Percentiles rank a stretch among this genome's conserved stretches.
Conservation (phyloP, 2,888 invertebrate species). For the Aleiodes alternator region DNA sequence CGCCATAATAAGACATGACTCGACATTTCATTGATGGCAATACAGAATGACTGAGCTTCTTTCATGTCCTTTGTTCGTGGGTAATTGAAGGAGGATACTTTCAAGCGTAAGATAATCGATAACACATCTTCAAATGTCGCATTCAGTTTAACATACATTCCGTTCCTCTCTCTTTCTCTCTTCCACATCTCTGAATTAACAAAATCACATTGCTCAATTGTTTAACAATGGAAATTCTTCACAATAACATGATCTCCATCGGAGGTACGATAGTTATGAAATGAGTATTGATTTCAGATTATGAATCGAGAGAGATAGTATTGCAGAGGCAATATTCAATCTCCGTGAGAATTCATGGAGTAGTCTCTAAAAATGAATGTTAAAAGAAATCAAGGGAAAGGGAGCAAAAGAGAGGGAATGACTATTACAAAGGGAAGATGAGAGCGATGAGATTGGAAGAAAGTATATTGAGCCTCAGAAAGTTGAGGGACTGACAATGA, state of each 20-base stretch:
- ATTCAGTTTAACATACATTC: not conserved
- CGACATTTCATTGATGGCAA: conserved; percentile 28
- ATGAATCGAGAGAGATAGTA: not conserved
- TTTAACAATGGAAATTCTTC: conserved; percentile 13
- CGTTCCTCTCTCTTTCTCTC: no score
- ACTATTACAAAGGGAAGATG: conserved; percentile 25
- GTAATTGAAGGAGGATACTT: conserved; percentile 35
- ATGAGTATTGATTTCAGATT: conserved; percentile 34
- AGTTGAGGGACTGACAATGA: conserved; percentile 43
- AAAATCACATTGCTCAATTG: conserved; percentile 24
- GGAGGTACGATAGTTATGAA: conserved; percentile 9
- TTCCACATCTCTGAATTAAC: not conserved
- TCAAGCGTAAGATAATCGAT: conserved; percentile 33
- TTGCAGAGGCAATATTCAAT: conserved; percentile 33
- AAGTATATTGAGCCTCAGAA: conserved; percentile 37
- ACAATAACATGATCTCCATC: conserved; percentile 6
- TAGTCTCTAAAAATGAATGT: not conserved
- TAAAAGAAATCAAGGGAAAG: not conserved
- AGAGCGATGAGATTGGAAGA: conserved; percentile 36
- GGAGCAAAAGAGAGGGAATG: conserved; percentile 2
- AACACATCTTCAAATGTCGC: conserved; percentile 10
- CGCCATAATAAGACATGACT: conserved; percentile 26
- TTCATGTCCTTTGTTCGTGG: conserved; percentile 22
- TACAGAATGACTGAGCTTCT: conserved; percentile 31
- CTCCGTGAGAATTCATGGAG: conserved; percentile 3